Evolutionary conservation across 2,113 vertebrate species (phyloP), one percentile per base, ranked within the genome.

Genomic region (Bombycilla garrulus): DNA sequence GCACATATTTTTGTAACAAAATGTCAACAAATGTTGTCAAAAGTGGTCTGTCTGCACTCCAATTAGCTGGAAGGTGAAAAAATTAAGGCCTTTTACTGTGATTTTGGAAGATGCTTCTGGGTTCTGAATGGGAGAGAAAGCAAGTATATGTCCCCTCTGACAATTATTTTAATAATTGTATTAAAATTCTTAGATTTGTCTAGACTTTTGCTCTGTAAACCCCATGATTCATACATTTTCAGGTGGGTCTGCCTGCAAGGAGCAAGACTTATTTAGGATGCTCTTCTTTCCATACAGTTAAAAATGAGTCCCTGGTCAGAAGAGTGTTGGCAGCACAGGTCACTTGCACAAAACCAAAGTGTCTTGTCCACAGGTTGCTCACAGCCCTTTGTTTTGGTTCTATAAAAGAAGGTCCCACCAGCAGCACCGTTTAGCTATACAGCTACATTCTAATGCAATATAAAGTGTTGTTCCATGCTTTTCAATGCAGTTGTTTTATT

Each of bases 361-460:
- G 6, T 12, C 15, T 38, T 28, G 20, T 36, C 33, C 38, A 19
- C 35, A 58, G 44, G 12, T 29, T 67, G 18, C 18, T 67, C n/a
- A 17, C 31, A 69, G 16, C 20, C 29, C 73, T 89, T 67, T 16
- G 19, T 15, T 72, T 51, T 66, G 5, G 2, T 40, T 72, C n/a
- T 31, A 1, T 60, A 53, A 69, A 56, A n/a, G 28, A 44, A 18
- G 0, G 1, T 86, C 4, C 19, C 12, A 45, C 9, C 8, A 3
- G 25, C 42, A 86, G 51, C 24, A 23, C 23, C 72, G 12, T 65
- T 65, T n/a, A 42, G 15, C 36, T 18, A 11, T 21, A 16, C 10
- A 79, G 22, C 35, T 74, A 0, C 33, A 2, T 61, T 90, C 45
- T 44, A 33, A 67, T 60, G 28, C 22, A 40, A 23, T 28, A 15